Conservation (phyloP, 2,113 vertebrate species). For the Columba livia region DNA sequence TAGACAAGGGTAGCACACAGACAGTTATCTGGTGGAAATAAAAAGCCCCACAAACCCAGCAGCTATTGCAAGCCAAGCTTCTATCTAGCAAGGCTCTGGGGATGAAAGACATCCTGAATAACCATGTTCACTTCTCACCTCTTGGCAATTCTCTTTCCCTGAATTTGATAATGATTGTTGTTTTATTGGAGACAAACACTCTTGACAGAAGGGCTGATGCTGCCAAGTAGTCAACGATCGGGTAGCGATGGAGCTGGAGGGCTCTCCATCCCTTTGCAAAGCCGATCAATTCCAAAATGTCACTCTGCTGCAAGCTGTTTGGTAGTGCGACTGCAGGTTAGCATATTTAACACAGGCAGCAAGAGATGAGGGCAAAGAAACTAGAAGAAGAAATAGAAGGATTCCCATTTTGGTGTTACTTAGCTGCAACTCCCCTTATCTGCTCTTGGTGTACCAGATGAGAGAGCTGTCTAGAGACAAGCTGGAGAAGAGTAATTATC, state of each 20-base stretch:
- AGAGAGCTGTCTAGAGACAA: slow-evolving; percentile 40
- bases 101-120: background rate
- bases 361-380: background rate
- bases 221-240: background rate
- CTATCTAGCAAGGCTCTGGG: background rate
- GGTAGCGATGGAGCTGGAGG: background rate
- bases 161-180: slow-evolving; percentile 29
- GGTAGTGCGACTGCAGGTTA: background rate
- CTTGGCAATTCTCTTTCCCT: slow-evolving; percentile 24
- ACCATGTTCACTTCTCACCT: background rate
- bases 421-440: background rate
- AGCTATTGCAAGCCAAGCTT: background rate
- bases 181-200: background rate
- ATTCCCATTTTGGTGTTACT: background rate
- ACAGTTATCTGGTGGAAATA: background rate
- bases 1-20: background rate
- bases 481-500: too few relatives aligned
- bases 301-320: too few relatives aligned
- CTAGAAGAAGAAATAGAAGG: background rate
- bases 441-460: slow-evolving; percentile 16
- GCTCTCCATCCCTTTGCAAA: background rate
- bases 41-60: too few relatives aligned
- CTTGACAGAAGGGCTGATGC: background rate
- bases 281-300: background rate
- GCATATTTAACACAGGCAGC: background rate